Evolutionary conservation across 2,113 vertebrate species (phyloP).

Genomic region (Pogonocichla stellata): DNA sequence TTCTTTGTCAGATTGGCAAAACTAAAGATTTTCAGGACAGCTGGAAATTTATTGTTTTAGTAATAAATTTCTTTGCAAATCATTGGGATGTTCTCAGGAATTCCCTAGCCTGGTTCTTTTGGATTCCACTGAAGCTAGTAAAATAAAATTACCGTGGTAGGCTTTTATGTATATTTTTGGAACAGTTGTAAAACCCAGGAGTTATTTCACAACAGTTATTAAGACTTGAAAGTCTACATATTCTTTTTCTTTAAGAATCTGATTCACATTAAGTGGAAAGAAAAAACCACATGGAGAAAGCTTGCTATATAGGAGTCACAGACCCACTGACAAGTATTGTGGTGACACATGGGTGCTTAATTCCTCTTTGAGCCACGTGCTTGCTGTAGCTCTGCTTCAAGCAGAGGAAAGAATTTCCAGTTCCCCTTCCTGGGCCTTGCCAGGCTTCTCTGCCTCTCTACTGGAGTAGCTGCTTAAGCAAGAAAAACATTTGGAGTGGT

Average conservation of each 20-base stretch:
- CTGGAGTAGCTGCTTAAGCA: not conserved
- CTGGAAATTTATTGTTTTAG: not conserved
- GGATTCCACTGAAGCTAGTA: not conserved
- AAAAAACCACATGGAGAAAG: not conserved
- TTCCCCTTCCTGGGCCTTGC: not conserved
- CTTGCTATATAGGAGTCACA: not conserved
- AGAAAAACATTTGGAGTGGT: not conserved
- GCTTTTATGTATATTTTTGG: not conserved
- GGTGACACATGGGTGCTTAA: not conserved
- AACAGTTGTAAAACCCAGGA: not conserved
- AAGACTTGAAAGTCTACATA: not conserved
- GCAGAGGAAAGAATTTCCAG: not conserved
- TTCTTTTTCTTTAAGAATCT: not conserved
- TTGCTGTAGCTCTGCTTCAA: not conserved
- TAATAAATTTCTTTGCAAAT: not conserved
- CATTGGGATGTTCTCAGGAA: not conserved
- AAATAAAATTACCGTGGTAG: not conserved
- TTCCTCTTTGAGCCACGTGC: not conserved
- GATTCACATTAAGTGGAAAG: not conserved
- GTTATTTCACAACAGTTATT: not conserved
- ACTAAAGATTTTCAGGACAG: not conserved
- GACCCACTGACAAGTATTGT: not conserved
- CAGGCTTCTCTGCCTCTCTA: not conserved
- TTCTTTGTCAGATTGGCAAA: not conserved
- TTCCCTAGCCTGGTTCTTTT: not conserved